These are phyloP conservation scores for Bolborhynchus lineola DNA, from an alignment of 2,113 vertebrate genomes.

Conservation along the genomic window DNA sequence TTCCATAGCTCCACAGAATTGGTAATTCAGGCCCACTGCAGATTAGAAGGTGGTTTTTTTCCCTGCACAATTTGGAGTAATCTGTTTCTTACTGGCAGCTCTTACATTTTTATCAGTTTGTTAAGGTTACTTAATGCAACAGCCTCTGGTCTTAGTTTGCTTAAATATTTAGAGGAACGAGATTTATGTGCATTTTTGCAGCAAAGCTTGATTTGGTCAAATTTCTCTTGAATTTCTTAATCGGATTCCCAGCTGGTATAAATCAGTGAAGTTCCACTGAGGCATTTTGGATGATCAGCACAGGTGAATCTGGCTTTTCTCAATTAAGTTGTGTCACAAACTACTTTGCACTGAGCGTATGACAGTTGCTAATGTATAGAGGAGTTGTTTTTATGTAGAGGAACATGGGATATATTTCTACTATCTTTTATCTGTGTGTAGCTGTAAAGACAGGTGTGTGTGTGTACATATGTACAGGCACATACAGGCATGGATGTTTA, in stretches of 20 bases:
- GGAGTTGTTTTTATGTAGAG: background rate
- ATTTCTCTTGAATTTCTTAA: background rate
- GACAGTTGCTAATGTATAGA: background rate
- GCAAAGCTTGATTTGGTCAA: background rate
- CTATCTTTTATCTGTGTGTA: background rate
- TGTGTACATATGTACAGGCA: background rate
- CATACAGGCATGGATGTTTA: background rate
- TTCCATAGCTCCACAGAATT: background rate
- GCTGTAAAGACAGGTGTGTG: background rate
- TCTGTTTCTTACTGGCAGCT: background rate
- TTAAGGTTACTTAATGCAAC: conserved; percentile 26
- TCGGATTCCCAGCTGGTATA: background rate
- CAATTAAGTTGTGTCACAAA: background rate
- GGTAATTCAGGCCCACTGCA: background rate
- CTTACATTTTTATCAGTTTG: background rate
- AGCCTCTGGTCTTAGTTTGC: background rate
- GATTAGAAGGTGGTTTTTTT: background rate
- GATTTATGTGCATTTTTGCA: background rate
- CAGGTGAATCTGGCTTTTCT: background rate
- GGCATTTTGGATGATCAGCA: background rate
- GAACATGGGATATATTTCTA: background rate
- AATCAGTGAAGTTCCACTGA: background rate
- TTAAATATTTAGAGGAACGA: conserved; percentile 26
- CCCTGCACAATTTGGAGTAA: background rate
- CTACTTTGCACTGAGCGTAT: background rate